Evolutionary conservation across 2,113 vertebrate genomes (phyloP).

Genomic region (Aythya baeri): DNA sequence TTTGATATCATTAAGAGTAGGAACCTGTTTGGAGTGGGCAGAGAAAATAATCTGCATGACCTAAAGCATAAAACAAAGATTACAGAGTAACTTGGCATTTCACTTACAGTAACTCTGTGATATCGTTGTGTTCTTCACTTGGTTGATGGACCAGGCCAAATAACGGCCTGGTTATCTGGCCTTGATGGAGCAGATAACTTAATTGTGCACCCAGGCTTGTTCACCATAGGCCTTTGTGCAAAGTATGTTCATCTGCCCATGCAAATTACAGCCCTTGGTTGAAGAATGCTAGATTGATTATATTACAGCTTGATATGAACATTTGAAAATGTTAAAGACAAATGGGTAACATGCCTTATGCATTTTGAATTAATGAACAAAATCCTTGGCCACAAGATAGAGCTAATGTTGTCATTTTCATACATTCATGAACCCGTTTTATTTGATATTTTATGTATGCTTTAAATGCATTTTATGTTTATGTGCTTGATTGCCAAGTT

Average conservation of each 20-base stretch:
- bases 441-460: slow-evolving; percentile 25
- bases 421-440: slow-evolving; percentile 22
- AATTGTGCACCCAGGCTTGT: neutral
- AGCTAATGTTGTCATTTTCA: neutral
- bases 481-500: slow-evolving; percentile 52
- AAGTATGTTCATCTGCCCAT: neutral
- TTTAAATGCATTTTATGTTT: slow-evolving; percentile 62
- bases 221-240: neutral
- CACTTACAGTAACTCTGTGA: neutral
- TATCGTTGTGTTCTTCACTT: neutral
- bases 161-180: neutral
- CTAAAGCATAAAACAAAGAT: neutral
- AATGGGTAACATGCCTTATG: neutral
- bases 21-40: neutral
- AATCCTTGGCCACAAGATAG: neutral
- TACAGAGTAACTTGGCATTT: neutral
- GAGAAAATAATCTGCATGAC: neutral
- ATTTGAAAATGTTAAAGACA: neutral
- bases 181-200: neutral
- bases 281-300: neutral
- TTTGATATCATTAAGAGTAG: neutral
- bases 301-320: neutral
- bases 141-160: neutral
- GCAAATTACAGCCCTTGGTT: neutral
- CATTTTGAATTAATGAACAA: neutral